Conservation (phyloP, 2,113 vertebrate species). For the Erinaceus europaeus region DNA sequence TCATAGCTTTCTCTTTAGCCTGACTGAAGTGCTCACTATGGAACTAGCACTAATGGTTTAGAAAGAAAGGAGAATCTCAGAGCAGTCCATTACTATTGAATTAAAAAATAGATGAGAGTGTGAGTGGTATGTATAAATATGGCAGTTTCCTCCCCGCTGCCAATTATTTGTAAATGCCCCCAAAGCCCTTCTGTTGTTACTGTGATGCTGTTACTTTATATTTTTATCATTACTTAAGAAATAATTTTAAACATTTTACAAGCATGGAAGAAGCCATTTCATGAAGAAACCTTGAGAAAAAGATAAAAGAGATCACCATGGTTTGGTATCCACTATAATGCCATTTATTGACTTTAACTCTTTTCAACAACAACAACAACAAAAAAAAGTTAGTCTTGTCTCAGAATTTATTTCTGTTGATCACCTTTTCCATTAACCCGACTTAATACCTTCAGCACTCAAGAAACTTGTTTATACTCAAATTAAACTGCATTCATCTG, state of each 20-base stretch:
- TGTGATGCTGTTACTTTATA: background rate
- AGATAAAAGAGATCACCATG: background rate
- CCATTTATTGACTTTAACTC: background rate
- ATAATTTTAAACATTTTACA: background rate
- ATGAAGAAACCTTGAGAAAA: background rate
- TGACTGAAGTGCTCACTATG: too few species aligned
- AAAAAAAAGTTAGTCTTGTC: background rate
- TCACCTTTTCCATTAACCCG: background rate
- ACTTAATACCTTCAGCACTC: background rate
- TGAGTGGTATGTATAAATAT: rapidly evolving
- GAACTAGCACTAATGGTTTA: too few species aligned
- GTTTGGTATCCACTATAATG: background rate
- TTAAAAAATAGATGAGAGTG: background rate
- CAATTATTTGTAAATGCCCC: too few species aligned
- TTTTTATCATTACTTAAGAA: background rate
- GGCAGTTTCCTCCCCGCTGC: background rate
- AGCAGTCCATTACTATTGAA: background rate
- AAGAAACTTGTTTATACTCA: background rate
- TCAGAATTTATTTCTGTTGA: background rate
- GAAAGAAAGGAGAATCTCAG: background rate
- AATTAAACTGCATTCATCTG: background rate
- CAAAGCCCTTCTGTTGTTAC: background rate
- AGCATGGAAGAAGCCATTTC: background rate
- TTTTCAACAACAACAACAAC: background rate
- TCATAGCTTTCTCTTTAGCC: background rate